Conservation (phyloP, 2,888 invertebrate species). For the Drosophila prostipennis region DNA sequence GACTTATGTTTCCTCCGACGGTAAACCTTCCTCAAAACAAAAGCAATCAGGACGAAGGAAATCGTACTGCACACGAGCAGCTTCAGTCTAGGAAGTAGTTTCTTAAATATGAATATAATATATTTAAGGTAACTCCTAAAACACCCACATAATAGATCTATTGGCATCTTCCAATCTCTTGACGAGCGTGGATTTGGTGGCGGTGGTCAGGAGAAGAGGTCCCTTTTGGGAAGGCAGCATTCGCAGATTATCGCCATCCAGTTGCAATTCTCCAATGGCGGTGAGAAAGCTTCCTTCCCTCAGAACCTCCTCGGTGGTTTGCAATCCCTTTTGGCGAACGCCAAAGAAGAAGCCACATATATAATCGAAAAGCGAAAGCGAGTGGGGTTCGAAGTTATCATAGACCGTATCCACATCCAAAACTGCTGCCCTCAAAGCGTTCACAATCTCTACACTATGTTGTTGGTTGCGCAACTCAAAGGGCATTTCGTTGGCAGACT, state of each 20-base stretch:
- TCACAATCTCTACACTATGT: conserved; percentile 89
- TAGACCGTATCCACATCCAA: conserved; percentile 92
- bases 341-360: conserved; percentile 94
- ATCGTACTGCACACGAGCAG: conserved; percentile 86
- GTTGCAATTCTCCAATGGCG: conserved; percentile 90
- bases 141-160: conserved; percentile 87
- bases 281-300: conserved; percentile 93
- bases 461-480: conserved; percentile 89
- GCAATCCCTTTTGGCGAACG: conserved; percentile 92
- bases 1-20: conserved; percentile 85
- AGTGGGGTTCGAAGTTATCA: conserved; percentile 91
- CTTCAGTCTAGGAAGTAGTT: conserved; percentile 84
- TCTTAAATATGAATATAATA: no score
- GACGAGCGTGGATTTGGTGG: conserved; percentile 90
- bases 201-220: conserved; percentile 91
- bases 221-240: conserved; percentile 90
- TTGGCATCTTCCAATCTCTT: conserved; percentile 90
- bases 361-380: conserved; percentile 90
- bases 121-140: not conserved
- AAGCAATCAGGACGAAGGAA: conserved; percentile 85
- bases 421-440: conserved; percentile 89
- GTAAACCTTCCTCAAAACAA: conserved; percentile 86
- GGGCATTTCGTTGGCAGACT: conserved; percentile 91
- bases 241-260: conserved; percentile 87
- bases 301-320: conserved; percentile 94